Conservation (phyloP, 1,140 invertebrate species). For the Macrosteles quadrilineatus region DNA sequence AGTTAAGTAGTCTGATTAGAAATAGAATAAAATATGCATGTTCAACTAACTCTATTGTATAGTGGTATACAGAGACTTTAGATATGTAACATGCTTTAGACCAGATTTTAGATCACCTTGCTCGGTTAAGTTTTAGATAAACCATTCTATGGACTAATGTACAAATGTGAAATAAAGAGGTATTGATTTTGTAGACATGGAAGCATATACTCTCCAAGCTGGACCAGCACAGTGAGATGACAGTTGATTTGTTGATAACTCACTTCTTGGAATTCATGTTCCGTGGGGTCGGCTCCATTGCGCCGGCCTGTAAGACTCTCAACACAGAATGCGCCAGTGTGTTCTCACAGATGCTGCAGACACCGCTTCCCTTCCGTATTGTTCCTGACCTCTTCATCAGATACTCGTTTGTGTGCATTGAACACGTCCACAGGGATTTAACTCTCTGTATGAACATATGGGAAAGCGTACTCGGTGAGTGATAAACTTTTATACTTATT, state of each 20-base stretch:
- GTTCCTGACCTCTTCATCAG: background rate
- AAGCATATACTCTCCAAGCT: slow-evolving; percentile 9
- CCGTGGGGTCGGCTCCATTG: background rate
- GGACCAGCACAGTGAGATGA: background rate
- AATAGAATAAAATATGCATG: no score
- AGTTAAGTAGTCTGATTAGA: no score
- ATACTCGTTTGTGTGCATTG: background rate
- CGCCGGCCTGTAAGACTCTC: background rate
- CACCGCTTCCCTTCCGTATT: background rate
- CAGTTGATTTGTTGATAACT: background rate
- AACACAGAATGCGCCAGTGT: background rate
- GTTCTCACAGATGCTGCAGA: background rate
- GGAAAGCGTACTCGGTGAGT: background rate
- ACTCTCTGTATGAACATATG: background rate
- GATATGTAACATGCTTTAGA: no score
- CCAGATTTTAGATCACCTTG: no score
- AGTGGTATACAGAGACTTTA: no score
- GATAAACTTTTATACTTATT: no score
- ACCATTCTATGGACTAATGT: no score
- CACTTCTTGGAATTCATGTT: slow-evolving; percentile 19
- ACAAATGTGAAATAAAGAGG: no score
- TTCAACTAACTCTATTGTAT: no score
- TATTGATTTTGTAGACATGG: slow-evolving; percentile 27
- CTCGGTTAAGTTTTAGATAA: no score
- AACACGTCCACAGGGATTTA: background rate